These are phyloP conservation scores for Trogon melanurus DNA, from an alignment of 2,113 vertebrate species.

Conservation along the genomic window DNA sequence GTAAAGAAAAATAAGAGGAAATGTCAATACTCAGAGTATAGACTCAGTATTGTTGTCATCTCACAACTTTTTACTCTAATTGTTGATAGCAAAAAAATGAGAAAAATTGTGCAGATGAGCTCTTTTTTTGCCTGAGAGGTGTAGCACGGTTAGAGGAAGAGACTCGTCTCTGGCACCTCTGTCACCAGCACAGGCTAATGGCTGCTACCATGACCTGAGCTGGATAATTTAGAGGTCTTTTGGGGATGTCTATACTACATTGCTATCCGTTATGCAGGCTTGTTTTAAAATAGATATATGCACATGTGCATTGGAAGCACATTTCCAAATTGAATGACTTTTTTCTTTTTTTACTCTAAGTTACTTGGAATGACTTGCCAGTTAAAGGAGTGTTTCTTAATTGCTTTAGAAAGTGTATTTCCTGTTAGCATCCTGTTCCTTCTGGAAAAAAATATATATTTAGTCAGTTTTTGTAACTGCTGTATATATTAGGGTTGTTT, in stretches of 20 bases:
- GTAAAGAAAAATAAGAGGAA: not conserved
- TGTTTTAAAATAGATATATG: not conserved
- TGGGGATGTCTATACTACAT: not conserved
- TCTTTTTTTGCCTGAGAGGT: not conserved
- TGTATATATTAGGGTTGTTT: not conserved
- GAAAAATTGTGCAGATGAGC: not conserved
- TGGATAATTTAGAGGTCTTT: not conserved
- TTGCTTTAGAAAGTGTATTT: conserved; percentile 5
- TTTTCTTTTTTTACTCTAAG: accelerated
- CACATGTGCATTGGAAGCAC: not conserved
- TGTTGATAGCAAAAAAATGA: not conserved
- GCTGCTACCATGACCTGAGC: not conserved
- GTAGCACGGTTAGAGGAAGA: not conserved
- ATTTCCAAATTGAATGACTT: not conserved
- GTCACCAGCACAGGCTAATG: not conserved
- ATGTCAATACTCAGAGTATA: not conserved
- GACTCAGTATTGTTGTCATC: accelerated
- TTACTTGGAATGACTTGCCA: not conserved
- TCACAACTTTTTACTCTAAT: not conserved
- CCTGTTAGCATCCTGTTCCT: not conserved
- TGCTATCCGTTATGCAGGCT: not conserved
- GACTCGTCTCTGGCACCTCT: not conserved
- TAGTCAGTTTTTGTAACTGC: not conserved
- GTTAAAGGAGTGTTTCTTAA: conserved; percentile 1
- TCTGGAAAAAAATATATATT: conserved; percentile 15